Evolutionary conservation across 2,113 vertebrate species (phyloP), one percentile per base, ranked within the genome.

Genomic region (Pampusana beccarii): DNA sequence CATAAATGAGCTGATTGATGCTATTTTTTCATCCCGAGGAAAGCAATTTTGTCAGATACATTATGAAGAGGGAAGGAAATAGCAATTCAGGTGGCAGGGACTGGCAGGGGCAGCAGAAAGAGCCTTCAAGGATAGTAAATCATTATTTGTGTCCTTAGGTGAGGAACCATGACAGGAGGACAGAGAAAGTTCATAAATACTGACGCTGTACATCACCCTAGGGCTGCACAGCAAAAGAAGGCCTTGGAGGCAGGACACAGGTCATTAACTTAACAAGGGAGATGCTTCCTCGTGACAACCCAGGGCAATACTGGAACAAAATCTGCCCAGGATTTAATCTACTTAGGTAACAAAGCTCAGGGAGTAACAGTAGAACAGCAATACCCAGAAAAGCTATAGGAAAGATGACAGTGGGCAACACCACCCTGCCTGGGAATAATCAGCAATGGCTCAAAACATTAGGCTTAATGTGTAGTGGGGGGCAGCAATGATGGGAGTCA

Each of bases 21-120:
- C 57, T 83, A 42, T 77, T 83, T 77, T 51, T 87, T 86, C 75
- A 79, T 92, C 74, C 67, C 1, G 12, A 80, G 51, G 51, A 93
- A 90, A 94, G 67, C 60, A 88, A 34, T 90, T 93, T 92, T 86
- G 90, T 93, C 94, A 85, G 75, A 92, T 42, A 62, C 50, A 29
- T 92, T 78, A 93, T 46, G 67, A 95, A 90, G 88, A 77, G 31
- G 56, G 71, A 90, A 95, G 81, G 88, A 96, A 96, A 79, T 42
- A 82, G 48, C 75, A 90, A 86, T 33, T 94, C 88, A 95, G 79
- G 71, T 86, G 66, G 92, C 89, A 92, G 86, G 90, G 75, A 80
- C 51, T 31, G 71, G 70, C 93, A 93, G 74, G 88, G 50, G 71
- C 80, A 96, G 60, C 75, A 88, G 46, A 90, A 95, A 77, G 66